Evolutionary conservation across 30 jellyfish, hydroid and myxozoan species (phyloP).

Genomic region (Rhopilema esculentum): DNA sequence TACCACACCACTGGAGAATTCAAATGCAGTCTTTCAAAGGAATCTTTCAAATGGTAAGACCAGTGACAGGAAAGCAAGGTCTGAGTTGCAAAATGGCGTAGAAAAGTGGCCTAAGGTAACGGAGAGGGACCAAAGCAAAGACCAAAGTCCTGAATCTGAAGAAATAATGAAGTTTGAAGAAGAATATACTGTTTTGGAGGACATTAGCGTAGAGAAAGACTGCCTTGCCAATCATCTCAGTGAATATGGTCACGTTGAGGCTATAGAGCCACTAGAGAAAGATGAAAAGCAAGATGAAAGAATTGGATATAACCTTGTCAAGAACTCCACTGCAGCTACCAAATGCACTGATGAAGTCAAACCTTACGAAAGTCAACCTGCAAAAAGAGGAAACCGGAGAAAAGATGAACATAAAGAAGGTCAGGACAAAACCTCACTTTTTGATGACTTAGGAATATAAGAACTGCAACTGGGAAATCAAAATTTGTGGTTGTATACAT

Average conservation of each 20-base stretch:
- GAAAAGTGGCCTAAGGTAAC: neutral
- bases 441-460: too few species aligned
- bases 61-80: neutral
- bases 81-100: neutral
- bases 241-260: neutral
- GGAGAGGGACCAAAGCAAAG: neutral
- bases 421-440: too few species aligned
- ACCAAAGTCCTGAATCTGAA: neutral
- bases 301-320: neutral
- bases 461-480: too few species aligned
- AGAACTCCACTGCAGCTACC: neutral
- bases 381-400: too few species aligned
- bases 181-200: neutral
- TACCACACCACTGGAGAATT: neutral
- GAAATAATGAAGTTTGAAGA: neutral
- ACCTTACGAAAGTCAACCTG: too few species aligned
- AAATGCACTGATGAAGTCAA: neutral
- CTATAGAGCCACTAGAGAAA: neutral
- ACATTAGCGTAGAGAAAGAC: neutral
- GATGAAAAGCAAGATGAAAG: neutral
- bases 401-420: too few species aligned
- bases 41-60: neutral
- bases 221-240: neutral
- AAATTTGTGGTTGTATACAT: too few species aligned
- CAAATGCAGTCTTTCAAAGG: neutral